Conservation (phyloP, 2,113 vertebrate genomes). For the Microcebus tavaratra region DNA sequence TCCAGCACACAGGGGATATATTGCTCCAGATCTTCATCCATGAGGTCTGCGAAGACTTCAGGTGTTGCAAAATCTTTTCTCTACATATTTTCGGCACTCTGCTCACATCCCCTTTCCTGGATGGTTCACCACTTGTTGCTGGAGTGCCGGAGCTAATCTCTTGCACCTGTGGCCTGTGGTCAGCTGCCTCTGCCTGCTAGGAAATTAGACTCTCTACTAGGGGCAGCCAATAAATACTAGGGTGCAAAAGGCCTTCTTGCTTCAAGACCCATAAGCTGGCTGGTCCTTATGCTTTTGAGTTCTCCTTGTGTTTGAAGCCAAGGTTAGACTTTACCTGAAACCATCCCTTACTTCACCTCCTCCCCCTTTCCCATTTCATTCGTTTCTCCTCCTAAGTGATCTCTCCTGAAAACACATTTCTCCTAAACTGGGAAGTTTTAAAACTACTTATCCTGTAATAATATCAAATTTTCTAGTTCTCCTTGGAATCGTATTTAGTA, state of each 20-base stretch:
- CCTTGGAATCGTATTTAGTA: neutral
- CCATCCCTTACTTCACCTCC: neutral
- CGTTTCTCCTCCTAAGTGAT: neutral
- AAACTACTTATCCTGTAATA: neutral
- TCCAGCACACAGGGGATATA: neutral
- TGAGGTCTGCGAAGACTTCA: neutral
- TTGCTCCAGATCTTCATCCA: neutral
- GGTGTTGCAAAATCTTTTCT: neutral
- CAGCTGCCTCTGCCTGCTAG: neutral
- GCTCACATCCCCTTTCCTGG: neutral
- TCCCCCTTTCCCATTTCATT: neutral
- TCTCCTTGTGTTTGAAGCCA: neutral
- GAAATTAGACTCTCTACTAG: neutral
- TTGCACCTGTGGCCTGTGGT: neutral
- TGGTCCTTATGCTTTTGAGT: accelerated
- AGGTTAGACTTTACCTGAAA: neutral
- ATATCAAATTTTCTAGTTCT: neutral
- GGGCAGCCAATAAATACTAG: neutral
- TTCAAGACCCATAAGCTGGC: neutral
- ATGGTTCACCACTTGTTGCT: neutral
- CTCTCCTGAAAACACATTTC: neutral
- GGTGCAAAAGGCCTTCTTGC: neutral
- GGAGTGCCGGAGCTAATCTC: neutral
- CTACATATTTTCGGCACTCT: neutral
- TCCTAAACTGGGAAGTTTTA: neutral